Evolutionary conservation across 2,797 vertebrate species (phyloP), one percentile per base, ranked within the genome.

Genomic region (Trachops cirrhosus): DNA sequence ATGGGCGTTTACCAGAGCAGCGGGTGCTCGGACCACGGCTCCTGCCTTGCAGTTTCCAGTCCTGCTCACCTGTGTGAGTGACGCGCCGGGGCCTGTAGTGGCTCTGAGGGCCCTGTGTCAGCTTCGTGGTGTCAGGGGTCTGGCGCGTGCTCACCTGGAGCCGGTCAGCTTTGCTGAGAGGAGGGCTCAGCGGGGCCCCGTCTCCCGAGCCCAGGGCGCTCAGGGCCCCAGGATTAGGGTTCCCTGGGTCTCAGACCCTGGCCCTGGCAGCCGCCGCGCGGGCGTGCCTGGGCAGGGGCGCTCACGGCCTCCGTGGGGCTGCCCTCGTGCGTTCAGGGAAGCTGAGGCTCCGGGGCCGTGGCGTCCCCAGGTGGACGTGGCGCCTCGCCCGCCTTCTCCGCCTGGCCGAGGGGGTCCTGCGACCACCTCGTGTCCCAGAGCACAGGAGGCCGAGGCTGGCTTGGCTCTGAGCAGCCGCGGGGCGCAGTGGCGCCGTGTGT

Each of bases 191-290:
- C 21, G 2, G 21, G 14, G 41, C 22, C 34, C 26, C 59, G 54
- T 32, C 44, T 26, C 37, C 39, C 64, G 4, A 1, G 62, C 11
- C 15, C 14, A 34, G 59, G 59, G 50, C 11, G 1, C 1, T 4
- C 21, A 19, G 2, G 1, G 29, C 16, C 52, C 29, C 3, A 3
- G 34, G 50, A 16, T 29, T 3, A 52, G 64, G 52, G 16, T 21
- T 62, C 50, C 46, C 41, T 7, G 12, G 29, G 41, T 22, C 78
- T 32, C 34, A 19, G 12, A n/a, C 78, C 5, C 41, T 9, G 62
- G 0, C 4, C 0, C 2, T 34, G 0, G 6, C 15, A 0, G 59
- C 59, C 32, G 24, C 84, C 1, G 2, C 11, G 2, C 12, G 5
- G 32, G 44, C 1, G 44, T 0, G 0, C 70, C 54, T 4, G 1